Conservation (phyloP, 2,113 vertebrate species). For the Ursus arctos region DNA sequence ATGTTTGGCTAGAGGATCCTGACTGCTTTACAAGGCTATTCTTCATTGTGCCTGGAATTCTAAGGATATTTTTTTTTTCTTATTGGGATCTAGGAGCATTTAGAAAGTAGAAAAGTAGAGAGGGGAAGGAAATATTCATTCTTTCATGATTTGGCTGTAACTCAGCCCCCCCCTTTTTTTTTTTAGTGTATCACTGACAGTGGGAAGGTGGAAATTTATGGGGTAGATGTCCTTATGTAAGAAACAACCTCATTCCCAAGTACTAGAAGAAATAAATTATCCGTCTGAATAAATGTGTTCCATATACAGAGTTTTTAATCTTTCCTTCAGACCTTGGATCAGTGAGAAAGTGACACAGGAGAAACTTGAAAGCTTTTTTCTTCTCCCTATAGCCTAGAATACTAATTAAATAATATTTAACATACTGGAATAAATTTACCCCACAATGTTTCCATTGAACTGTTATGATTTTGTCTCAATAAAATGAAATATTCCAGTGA, state of each 20-base stretch:
- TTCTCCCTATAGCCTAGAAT: not conserved
- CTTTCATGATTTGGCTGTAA: not conserved
- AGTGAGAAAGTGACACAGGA: not conserved
- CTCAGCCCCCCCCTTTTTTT: not conserved
- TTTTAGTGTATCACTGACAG: not conserved
- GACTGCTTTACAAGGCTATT: not conserved
- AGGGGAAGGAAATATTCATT: not conserved
- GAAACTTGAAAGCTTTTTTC: not conserved
- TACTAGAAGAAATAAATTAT: not conserved
- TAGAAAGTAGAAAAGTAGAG: not conserved
- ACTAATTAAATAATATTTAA: not conserved
- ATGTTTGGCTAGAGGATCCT: not conserved
- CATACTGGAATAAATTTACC: not conserved
- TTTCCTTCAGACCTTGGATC: not conserved
- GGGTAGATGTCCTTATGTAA: not conserved
- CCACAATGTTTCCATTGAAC: not conserved
- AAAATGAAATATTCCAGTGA: not conserved
- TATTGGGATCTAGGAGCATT: not conserved
- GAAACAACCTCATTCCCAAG: not conserved
- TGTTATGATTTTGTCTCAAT: not conserved
- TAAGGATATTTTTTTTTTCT: not conserved
- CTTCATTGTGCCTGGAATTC: not conserved
- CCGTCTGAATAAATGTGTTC: not conserved
- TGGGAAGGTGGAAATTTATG: not conserved
- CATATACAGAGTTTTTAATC: not conserved